Percentiles rank a stretch among this genome's conserved stretches.
These are phyloP conservation scores for Anthoscopus minutus DNA, from an alignment of 2,113 vertebrate species.

Conservation along the genomic window DNA sequence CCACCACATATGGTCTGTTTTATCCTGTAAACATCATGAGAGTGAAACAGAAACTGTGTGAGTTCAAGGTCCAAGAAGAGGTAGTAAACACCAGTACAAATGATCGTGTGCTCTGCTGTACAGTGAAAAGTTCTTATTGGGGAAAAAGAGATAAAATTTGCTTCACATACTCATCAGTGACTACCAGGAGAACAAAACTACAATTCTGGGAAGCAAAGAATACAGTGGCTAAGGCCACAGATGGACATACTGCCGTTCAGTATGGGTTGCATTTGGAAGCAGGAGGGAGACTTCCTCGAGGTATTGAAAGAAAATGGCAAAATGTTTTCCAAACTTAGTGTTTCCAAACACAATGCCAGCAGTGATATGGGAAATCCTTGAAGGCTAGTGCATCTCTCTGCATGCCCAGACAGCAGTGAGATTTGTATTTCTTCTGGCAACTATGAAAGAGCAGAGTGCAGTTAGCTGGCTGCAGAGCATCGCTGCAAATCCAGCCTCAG, in stretches of 20 bases:
- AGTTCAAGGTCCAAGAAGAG: background rate
- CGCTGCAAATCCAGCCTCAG: background rate
- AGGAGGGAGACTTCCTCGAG: background rate
- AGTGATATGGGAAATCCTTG: background rate
- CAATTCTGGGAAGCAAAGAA: background rate
- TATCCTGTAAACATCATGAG: background rate
- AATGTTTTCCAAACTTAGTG: background rate
- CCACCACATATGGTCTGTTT: background rate
- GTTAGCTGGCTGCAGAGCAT: background rate
- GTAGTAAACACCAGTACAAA: background rate
- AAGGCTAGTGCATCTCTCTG: background rate
- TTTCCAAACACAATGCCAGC: background rate
- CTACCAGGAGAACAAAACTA: background rate
- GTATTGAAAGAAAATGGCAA: background rate
- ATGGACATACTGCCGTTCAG: fast-evolving
- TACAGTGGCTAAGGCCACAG: background rate
- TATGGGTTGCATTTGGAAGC: background rate
- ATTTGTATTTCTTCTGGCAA: background rate
- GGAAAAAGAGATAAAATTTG: background rate
- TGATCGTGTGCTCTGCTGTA: background rate
- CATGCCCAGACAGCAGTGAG: background rate
- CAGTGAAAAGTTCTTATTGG: background rate
- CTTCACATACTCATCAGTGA: background rate
- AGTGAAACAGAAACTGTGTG: background rate
- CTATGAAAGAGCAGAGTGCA: background rate